Evolutionary conservation across 2,113 vertebrate species (phyloP), one percentile per base, ranked within the genome.

Genomic region (Tyto alba): DNA sequence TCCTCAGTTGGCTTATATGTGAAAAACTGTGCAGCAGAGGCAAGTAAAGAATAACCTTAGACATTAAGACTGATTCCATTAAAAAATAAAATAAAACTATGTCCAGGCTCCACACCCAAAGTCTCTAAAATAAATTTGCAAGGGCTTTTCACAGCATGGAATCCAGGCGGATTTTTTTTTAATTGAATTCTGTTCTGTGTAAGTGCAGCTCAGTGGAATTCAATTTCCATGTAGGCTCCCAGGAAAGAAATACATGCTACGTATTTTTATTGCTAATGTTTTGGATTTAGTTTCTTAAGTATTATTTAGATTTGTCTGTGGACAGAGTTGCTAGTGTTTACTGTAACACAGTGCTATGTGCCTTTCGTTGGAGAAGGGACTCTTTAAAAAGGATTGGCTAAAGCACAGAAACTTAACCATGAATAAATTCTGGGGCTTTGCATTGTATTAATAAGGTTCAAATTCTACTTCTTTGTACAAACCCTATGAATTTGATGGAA

Each of bases 11-110:
- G 67, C 84, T 96, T 98, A 89, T 92, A 98, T 92, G 90, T 96
- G 95, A 93, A 97, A 97, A 98, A 97, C 91, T 91, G 93, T 96
- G 96, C 94, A 96, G 86, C 96, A 93, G 95, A 97, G 96, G 94
- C 95, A 92, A 97, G 88, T 97, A 96, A 96, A 97, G 94, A 96
- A 97, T 97, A 97, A 97, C 95, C 96, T 97, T 84, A 97, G 93
- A 97, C 95, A 96, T 96, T 96, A 97, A 74, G 77, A 94, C 71
- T 69, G 83, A 97, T 97, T 96, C 92, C 80, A 94, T 97, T 96
- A 95, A 91, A 95, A 95, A 96, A 95, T 89, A 95, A 95, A 97
- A 94, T 77, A 95, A 97, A 96, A 83, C 81, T 93, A 66, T 84
- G 85, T 89, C 91, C 88, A 95, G 71, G 52, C 80, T 95, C 74